Conservation (phyloP, 2,888 invertebrate species). For the Amphipyra tragopoginis region DNA sequence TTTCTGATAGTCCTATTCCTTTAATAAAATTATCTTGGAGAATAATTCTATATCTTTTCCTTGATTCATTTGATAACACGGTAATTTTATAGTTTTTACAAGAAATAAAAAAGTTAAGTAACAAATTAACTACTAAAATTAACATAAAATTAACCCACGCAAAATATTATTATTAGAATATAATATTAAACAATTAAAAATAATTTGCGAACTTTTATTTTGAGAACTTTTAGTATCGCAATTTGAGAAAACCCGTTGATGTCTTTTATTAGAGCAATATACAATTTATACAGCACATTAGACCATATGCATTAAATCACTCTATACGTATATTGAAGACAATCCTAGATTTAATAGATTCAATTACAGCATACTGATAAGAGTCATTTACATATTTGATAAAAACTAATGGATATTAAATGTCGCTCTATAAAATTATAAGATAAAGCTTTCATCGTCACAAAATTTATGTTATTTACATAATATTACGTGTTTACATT, state of each 20-base stretch:
- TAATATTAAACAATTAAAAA: neutral
- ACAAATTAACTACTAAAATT: neutral
- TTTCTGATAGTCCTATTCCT: neutral
- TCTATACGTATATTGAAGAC: neutral
- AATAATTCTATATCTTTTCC: neutral
- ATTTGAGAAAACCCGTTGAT: constrained; percentile 59
- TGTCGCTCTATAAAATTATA: constrained; percentile 19
- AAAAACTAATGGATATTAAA: constrained; percentile 26
- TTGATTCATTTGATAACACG: too few species aligned
- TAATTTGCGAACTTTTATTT: neutral
- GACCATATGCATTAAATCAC: neutral
- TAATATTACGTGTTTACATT: neutral
- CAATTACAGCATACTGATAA: constrained; percentile 26
- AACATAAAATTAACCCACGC: neutral
- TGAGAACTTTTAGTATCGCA: neutral
- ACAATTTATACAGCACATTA: constrained; percentile 4
- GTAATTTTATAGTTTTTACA: too few species aligned
- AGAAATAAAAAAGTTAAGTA: neutral
- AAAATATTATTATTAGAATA: neutral
- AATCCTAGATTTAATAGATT: constrained; percentile 2
- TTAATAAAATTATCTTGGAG: neutral
- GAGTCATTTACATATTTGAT: constrained; percentile 17
- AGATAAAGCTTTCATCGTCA: constrained; percentile 3
- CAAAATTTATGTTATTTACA: neutral
- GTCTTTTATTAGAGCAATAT: constrained; percentile 61